Percentiles rank a stretch among this genome's conserved stretches.
Conservation (phyloP, 2,888 invertebrate genomes). For the Coelinius sp. region DNA sequence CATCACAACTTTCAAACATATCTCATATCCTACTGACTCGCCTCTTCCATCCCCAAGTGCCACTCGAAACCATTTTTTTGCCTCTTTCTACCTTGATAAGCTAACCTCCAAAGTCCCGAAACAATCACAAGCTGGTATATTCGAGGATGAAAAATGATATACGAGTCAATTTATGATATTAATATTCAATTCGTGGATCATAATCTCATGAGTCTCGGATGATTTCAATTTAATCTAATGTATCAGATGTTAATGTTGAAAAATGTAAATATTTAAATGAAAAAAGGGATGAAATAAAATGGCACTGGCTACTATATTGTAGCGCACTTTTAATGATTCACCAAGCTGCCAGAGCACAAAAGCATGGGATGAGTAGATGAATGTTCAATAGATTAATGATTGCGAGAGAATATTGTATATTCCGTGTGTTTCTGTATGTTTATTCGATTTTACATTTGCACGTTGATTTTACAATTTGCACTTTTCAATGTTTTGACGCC, state of each 20-base stretch:
- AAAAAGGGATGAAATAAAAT: neutral
- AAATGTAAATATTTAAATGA: neutral
- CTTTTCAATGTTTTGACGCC: neutral
- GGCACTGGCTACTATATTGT: neutral
- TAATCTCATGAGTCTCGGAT: neutral
- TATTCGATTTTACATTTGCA: constrained; percentile 4
- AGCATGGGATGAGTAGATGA: neutral
- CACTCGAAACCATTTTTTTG: constrained; percentile 27
- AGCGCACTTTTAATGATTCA: neutral
- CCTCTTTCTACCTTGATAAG: constrained; percentile 13
- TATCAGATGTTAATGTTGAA: neutral
- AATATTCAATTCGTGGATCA: neutral
- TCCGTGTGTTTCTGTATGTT: no score
- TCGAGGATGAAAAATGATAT: neutral
- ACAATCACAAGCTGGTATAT: neutral
- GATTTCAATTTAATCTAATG: neutral
- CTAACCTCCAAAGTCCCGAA: neutral
- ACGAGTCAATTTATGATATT: neutral
- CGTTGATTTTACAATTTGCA: constrained; percentile 1
- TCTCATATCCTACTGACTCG: constrained; percentile 25
- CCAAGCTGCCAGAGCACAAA: neutral
- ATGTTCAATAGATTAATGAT: neutral
- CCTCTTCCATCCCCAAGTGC: constrained; percentile 20
- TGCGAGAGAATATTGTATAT: no score
- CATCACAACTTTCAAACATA: constrained; percentile 16